phyloP scores from a whole-genome alignment of 2,888 invertebrate species.

The Scaptomyza cyrtandrae region DNA sequence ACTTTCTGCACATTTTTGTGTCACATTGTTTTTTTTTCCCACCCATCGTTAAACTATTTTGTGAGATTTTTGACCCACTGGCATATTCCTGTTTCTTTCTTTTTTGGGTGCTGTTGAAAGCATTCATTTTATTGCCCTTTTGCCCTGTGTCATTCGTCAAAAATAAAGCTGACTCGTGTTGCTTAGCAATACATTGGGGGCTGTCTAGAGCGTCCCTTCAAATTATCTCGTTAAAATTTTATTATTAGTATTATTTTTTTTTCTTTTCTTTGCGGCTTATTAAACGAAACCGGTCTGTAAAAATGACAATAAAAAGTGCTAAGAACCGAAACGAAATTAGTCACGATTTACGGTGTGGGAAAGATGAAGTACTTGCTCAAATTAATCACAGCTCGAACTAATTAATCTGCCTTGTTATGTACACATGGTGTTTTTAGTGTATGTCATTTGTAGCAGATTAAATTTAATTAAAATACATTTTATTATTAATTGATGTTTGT shows the following conservation, averaged over 20 bases:
- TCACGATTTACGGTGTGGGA: slow-evolving; percentile 41
- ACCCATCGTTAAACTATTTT: slow-evolving; percentile 30
- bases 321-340: slow-evolving; percentile 58
- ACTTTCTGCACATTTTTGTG: slow-evolving; percentile 24
- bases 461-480: slow-evolving; percentile 21
- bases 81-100: slow-evolving; percentile 20
- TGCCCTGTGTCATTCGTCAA: slow-evolving; percentile 27
- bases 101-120: slow-evolving; percentile 29
- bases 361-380: slow-evolving; percentile 17
- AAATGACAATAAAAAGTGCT: slow-evolving; percentile 44
- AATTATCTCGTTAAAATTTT: slow-evolving; percentile 60
- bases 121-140: not conserved
- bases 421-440: slow-evolving; percentile 19
- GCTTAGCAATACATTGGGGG: slow-evolving; percentile 28
- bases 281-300: slow-evolving; percentile 60
- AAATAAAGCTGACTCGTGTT: slow-evolving; percentile 34
- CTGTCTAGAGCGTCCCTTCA: slow-evolving; percentile 16
- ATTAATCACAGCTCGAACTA: slow-evolving; percentile 53
- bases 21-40: slow-evolving; percentile 58
- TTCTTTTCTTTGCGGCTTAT: slow-evolving; percentile 38
- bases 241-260: slow-evolving; percentile 1
- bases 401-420: slow-evolving; percentile 31
- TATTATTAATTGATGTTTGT: slow-evolving; percentile 13
- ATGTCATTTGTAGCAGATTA: slow-evolving; percentile 25
- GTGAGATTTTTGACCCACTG: slow-evolving; percentile 29